Evolutionary conservation across 2,888 invertebrate species (phyloP), one percentile per base, ranked within the genome.

Genomic region (Tipula helvola): DNA sequence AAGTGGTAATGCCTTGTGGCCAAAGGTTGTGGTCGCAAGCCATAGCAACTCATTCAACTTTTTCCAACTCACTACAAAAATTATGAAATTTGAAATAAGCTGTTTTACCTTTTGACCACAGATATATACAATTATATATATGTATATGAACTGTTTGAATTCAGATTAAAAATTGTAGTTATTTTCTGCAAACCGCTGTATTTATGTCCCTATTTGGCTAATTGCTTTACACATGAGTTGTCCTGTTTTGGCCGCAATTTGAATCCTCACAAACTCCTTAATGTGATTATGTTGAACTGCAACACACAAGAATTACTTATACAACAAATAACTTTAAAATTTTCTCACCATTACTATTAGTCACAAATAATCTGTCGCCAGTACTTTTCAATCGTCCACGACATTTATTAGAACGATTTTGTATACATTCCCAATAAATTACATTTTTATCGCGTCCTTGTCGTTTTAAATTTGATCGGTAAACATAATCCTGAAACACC

Each of bases 401-500:
- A 87, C 91, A 91, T 88, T 91, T 91, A 86, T 89, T 90, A 2
- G 91, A 90, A n/a, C 91, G 90, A 88, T 91, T 91, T 83, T 91
- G 91, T 36, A 91, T 90, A 87, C 91, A 91, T 88, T 91, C 91
- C 91, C 91, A 91, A 85, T 91, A 91, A n/a, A 91, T 89, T 87
- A 91, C 91, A 86, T 91, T 90, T 85, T 89, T 89, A 87, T 89
- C 88, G 5, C 90, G 90, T 36, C 91, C 91, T 87, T 90, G 91
- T 42, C 91, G 89, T 87, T 90, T 91, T 39, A 91, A 89, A 89
- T 91, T 91, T 41, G 91, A 91, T 71, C 91, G 90, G 88, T 91
- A 91, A 18, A 91, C 89, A 87, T 90, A 91, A 87, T 91, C 90
- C 87, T 91, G 90, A 84, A 91, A 90, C 52, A 90, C 91, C 42